A percentile compares a stretch with the other conserved stretches of the same genome.
Evolutionary conservation across 1,140 invertebrate genomes (phyloP).

Genomic region (Mercenaria mercenaria): DNA sequence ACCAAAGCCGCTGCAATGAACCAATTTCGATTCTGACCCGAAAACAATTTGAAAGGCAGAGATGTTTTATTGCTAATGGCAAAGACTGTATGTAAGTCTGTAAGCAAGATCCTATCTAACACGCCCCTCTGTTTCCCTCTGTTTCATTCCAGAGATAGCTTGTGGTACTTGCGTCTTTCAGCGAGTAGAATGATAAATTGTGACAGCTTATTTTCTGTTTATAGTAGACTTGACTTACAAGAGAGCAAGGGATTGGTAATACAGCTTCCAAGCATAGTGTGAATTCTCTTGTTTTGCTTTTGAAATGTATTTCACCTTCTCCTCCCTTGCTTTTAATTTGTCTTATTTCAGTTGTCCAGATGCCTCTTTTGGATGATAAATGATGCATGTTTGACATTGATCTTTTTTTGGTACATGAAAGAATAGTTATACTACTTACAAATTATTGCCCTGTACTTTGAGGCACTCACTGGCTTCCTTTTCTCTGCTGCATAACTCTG

Average conservation of each 20-base stretch:
- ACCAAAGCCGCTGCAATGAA: conserved; percentile 31
- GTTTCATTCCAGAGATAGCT: conserved; percentile 46
- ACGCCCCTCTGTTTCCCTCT: conserved; percentile 8
- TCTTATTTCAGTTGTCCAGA: not conserved
- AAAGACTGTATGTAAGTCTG: not conserved
- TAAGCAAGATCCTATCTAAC: conserved; percentile 27
- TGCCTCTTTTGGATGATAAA: not conserved
- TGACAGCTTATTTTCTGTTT: conserved; percentile 32
- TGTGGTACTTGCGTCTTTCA: not conserved
- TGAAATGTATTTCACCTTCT: conserved; percentile 46
- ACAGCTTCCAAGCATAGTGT: conserved; percentile 21
- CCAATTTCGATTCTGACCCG: conserved; percentile 59
- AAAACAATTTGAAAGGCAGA: conserved; percentile 33
- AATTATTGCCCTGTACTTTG: conserved; percentile 44
- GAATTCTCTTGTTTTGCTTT: not conserved
- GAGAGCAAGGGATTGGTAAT: conserved; percentile 9
- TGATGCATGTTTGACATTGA: conserved; percentile 18
- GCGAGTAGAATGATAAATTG: conserved; percentile 20
- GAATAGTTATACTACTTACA: no score
- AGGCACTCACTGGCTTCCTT: conserved; percentile 33
- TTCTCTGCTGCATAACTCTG: conserved; percentile 34
- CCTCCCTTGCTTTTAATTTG: conserved; percentile 46
- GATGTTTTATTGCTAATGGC: not conserved
- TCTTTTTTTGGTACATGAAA: conserved; percentile 64
- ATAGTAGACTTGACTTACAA: conserved; percentile 29